Conservation (phyloP, 2,113 vertebrate genomes). For the Mesembrinibis cayennensis region DNA sequence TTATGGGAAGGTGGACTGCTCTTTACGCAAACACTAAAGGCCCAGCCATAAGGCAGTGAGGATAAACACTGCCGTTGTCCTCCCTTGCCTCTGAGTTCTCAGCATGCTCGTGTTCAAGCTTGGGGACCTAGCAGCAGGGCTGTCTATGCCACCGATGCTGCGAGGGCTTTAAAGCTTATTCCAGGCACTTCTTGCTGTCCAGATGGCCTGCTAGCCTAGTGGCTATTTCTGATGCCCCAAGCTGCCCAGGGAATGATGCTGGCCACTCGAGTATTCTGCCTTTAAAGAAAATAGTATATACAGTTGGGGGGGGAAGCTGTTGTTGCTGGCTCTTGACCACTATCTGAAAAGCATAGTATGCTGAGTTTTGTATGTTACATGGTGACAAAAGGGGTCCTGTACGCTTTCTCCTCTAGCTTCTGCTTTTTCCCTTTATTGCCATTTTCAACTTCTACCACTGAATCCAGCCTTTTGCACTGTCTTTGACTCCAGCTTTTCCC, state of each 20-base stretch:
- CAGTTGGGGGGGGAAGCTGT: background rate
- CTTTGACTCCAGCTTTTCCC: conserved; percentile 39
- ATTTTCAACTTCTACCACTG: background rate
- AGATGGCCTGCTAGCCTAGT: background rate
- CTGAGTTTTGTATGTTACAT: background rate
- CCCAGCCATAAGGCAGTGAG: background rate
- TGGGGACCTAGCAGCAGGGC: background rate
- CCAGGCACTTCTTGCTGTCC: background rate
- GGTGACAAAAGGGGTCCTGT: background rate
- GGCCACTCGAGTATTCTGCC: background rate
- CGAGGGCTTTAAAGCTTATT: background rate
- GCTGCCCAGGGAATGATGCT: background rate
- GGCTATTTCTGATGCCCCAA: background rate
- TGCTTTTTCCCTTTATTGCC: background rate
- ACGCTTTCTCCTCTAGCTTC: background rate
- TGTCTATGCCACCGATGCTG: accelerated
- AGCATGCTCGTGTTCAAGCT: background rate
- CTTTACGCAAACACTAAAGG: background rate
- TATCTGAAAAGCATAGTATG: background rate
- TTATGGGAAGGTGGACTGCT: background rate
- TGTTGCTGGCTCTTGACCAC: background rate
- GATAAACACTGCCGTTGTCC: background rate
- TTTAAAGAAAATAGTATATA: background rate
- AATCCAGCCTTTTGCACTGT: conserved; percentile 19
- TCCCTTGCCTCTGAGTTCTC: background rate